Percentiles rank a stretch among this genome's conserved stretches.
Evolutionary conservation across 1,140 invertebrate genomes (phyloP).

Genomic region (Magallana ariakensis): DNA sequence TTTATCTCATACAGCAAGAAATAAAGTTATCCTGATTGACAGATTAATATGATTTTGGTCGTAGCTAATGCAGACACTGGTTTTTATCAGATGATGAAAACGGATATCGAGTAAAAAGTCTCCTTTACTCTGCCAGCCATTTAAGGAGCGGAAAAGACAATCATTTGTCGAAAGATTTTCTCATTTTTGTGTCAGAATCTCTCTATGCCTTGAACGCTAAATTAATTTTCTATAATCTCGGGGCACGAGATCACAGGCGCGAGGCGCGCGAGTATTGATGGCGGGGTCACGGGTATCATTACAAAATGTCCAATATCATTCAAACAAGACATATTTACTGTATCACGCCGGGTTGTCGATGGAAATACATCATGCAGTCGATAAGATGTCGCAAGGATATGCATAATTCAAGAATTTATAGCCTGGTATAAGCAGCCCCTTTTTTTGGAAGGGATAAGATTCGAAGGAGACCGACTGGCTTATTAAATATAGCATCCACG

Average conservation of each 20-base stretch:
- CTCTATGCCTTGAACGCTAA: slow-evolving; percentile 38
- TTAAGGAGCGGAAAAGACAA: slow-evolving; percentile 38
- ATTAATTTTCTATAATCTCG: slow-evolving; percentile 48
- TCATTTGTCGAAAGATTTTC: slow-evolving; percentile 40
- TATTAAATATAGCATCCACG: slow-evolving; percentile 42
- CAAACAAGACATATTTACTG: slow-evolving; percentile 37
- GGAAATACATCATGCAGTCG: slow-evolving; percentile 28
- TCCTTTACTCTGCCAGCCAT: slow-evolving; percentile 7
- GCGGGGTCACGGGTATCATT: slow-evolving; percentile 26
- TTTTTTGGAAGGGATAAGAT: background rate
- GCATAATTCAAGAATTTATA: slow-evolving; percentile 42
- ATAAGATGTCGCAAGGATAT: slow-evolving; percentile 21
- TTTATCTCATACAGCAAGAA: too few relatives aligned
- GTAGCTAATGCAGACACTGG: too few relatives aligned
- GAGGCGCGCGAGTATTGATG: slow-evolving; percentile 23
- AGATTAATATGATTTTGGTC: too few relatives aligned
- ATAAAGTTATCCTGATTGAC: too few relatives aligned
- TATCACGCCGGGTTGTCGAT: slow-evolving; percentile 31
- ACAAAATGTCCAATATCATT: slow-evolving; percentile 41
- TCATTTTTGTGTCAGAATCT: slow-evolving; percentile 43
- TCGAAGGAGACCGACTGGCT: background rate
- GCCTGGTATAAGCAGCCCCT: slow-evolving; percentile 7
- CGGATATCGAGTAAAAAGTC: background rate
- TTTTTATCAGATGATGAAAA: background rate
- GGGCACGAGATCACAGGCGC: slow-evolving; percentile 26